A percentile compares a stretch with the other conserved stretches of the same genome.
Conservation (phyloP, 2,797 vertebrate genomes). For the Vultur gryphus region DNA sequence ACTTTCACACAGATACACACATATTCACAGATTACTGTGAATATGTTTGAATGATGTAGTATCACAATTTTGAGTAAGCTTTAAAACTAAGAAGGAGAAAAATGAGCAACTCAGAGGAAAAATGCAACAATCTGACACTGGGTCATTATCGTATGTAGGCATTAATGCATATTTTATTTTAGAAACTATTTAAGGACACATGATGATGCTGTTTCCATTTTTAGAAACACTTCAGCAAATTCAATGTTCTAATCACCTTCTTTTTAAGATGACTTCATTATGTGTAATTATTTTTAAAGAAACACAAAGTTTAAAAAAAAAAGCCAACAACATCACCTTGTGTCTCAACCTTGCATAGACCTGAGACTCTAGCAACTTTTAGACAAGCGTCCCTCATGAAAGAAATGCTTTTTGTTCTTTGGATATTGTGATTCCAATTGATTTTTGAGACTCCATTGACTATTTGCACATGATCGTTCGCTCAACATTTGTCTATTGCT, state of each 20-base stretch:
- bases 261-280: not conserved
- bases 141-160: not conserved
- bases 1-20: not conserved
- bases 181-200: not conserved
- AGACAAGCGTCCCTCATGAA: not conserved
- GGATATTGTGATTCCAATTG: not conserved
- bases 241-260: not conserved
- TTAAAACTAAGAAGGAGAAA: not conserved
- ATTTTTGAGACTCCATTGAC: not conserved
- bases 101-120: not conserved
- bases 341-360: not conserved
- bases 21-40: not conserved
- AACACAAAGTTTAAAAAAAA: not conserved
- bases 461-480: fast-evolving
- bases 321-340: not conserved
- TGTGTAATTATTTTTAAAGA: not conserved
- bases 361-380: not conserved
- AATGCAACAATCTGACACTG: not conserved
- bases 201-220: not conserved
- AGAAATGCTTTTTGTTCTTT: not conserved
- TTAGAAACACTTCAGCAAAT: not conserved
- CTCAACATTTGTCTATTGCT: not conserved
- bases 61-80: not conserved
- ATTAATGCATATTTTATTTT: not conserved
- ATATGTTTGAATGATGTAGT: not conserved